Percentiles rank a stretch among this genome's conserved stretches.
Evolutionary conservation across 2,888 invertebrate species (phyloP).

Genomic region (Diaperis boleti): DNA sequence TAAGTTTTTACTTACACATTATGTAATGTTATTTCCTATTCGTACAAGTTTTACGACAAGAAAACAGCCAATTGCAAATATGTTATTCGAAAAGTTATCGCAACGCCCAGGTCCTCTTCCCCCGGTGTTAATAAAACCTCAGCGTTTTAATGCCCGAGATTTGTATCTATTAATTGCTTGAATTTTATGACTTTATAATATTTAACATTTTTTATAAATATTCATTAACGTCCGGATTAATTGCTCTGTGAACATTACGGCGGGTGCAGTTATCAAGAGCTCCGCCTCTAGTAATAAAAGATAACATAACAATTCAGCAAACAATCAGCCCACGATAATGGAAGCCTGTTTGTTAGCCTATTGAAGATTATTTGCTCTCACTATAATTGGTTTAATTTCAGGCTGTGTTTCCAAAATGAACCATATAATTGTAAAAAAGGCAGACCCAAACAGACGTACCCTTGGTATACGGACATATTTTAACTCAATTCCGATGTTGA

Average conservation of each 20-base stretch:
- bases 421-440: conserved; percentile 31
- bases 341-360: conserved; percentile 33
- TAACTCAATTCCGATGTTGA: neutral
- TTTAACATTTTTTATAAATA: conserved; percentile 26
- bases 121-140: neutral
- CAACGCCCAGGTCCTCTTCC: neutral
- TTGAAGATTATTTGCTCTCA: conserved; percentile 29
- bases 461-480: neutral
- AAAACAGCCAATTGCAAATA: neutral
- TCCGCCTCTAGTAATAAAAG: conserved; percentile 36
- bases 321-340: conserved; percentile 35
- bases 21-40: no score
- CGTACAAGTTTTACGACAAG: no score
- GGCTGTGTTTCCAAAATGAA: conserved; percentile 23
- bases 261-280: conserved; percentile 28
- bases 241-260: conserved; percentile 9
- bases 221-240: conserved; percentile 20
- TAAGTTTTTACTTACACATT: no score
- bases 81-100: neutral
- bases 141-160: conserved; percentile 2
- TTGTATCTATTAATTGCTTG: conserved; percentile 17
- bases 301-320: conserved; percentile 36
- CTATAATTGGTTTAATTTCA: conserved; percentile 35
- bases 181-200: conserved; percentile 16
- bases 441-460: conserved; percentile 7